phyloP scores from a whole-genome alignment of 1,140 invertebrate species.

The Drosophila bipectinata region DNA sequence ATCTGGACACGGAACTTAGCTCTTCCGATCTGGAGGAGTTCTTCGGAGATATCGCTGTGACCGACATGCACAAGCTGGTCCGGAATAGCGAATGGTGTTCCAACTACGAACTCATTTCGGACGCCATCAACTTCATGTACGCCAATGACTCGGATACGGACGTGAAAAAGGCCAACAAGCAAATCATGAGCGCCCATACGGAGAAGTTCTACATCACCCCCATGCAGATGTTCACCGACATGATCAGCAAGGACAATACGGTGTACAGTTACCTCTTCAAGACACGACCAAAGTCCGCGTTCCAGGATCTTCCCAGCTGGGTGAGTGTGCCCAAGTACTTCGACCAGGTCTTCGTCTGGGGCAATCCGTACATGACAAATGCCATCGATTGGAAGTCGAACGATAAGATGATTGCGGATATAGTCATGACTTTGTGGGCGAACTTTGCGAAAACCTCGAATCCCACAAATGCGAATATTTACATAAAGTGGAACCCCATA shows the following conservation, averaged over 20 bases:
- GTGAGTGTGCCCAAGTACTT: slow-evolving; percentile 91
- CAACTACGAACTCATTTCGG: slow-evolving; percentile 89
- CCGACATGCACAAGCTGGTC: slow-evolving; percentile 85
- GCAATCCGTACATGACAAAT: slow-evolving; percentile 88
- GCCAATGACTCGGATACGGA: slow-evolving; percentile 85
- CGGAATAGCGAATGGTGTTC: slow-evolving; percentile 86
- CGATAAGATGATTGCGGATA: slow-evolving; percentile 90
- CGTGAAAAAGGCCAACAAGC: slow-evolving; percentile 84
- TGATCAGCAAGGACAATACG: slow-evolving; percentile 86
- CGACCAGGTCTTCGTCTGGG: slow-evolving; percentile 91
- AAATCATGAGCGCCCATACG: slow-evolving; percentile 88
- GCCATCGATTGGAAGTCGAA: slow-evolving; percentile 88
- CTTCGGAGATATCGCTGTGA: slow-evolving; percentile 86
- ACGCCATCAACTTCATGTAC: slow-evolving; percentile 91
- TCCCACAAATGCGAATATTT: slow-evolving; percentile 87
- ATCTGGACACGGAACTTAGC: slow-evolving; percentile 85
- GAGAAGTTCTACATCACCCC: slow-evolving; percentile 90
- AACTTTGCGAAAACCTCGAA: slow-evolving; percentile 90
- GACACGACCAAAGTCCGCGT: slow-evolving; percentile 88
- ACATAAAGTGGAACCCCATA: slow-evolving; percentile 90
- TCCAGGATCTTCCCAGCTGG: slow-evolving; percentile 89
- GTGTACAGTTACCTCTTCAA: slow-evolving; percentile 91
- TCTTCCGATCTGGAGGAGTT: slow-evolving; percentile 86
- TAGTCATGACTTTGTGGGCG: slow-evolving; percentile 90
- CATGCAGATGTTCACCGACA: slow-evolving; percentile 87